Evolutionary conservation across 1,140 invertebrate genomes (phyloP), one percentile per base, ranked within the genome.

Genomic region (Proales similis): DNA sequence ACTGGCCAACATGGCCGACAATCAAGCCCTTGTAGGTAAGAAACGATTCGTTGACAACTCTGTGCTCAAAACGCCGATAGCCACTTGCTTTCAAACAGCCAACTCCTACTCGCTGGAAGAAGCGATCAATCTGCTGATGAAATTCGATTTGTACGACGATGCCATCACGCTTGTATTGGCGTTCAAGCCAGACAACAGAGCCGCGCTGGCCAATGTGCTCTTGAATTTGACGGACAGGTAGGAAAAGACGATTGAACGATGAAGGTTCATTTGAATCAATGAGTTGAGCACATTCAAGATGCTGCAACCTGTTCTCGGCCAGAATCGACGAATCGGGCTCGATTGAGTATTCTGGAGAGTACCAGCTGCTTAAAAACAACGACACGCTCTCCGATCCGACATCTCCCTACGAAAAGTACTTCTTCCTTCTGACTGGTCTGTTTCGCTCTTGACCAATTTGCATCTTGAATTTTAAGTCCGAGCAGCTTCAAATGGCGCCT

Each of bases 321-420:
- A 38, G 42, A 36, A 30, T 36, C 9, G 33, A 36, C 33, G 33
- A 36, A 9, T 9, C 14, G 9, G 9, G 9, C 9, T 36, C 33
- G 14, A 36, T 9, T 36, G 33, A 36, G 9, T 36, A 36, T 36
- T 36, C 9, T 36, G 14, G 33, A 9, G 33, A 36, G 14, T 36
- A 36, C 14, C 9, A 36, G 33, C 33, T 36, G 14, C 14, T 36
- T 9, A 36, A 14, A 36, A 36, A 36, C 14, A 36, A 36, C 33
- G 9, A 36, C 9, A 9, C 33, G 14, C 14, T 36, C 9, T 14
- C 9, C 9, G 36, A 12, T 14, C 29, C 7, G 17, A 11, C 4
- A 2, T 42, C 36, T 9, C 51, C 51, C 3, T 57, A 57, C 29
- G 36, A 57, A 26, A 57, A 57, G 51, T 57, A 57, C n/a, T n/a